Conservation (phyloP, 2,888 invertebrate genomes). For the Napeogenes inachia region DNA sequence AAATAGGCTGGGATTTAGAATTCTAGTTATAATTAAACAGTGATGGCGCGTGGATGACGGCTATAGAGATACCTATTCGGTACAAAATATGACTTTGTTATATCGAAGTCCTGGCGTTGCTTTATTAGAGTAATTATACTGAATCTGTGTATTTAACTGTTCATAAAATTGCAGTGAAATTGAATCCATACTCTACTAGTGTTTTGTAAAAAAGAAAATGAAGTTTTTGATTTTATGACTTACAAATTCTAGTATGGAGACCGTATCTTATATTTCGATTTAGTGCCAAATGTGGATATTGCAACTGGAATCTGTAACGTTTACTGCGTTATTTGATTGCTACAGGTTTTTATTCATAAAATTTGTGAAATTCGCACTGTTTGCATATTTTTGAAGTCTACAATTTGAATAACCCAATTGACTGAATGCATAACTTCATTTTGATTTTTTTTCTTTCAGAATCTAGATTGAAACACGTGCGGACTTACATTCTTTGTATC, state of each 20-base stretch:
- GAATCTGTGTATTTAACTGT: conserved; percentile 41
- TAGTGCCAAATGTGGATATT: conserved; percentile 47
- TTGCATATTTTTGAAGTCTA: conserved; percentile 40
- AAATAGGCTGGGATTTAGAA: conserved; percentile 30
- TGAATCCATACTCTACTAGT: conserved; percentile 32
- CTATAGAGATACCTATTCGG: conserved; percentile 54
- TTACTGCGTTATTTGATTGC: conserved; percentile 18
- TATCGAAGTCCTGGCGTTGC: conserved; percentile 47
- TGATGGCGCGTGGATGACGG: conserved; percentile 70
- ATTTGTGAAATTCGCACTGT: conserved; percentile 24
- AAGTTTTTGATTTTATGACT: conserved; percentile 60
- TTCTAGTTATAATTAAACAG: conserved; percentile 40
- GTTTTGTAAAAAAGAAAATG: conserved; percentile 58
- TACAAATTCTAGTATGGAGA: conserved; percentile 39
- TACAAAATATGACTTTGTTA: conserved; percentile 65
- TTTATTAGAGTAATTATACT: conserved; percentile 48
- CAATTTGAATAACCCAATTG: conserved; percentile 63
- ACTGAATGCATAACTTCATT: conserved; percentile 64
- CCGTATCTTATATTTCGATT: conserved; percentile 46
- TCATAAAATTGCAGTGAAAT: conserved; percentile 25
- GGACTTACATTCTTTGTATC: conserved; percentile 40
- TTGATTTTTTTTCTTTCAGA: conserved; percentile 72
- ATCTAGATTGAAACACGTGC: conserved; percentile 37
- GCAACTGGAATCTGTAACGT: conserved; percentile 18
- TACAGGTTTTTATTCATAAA: conserved; percentile 49